phyloP scores from a whole-genome alignment of 2,113 vertebrate genomes.

The Pterophyllum scalare region DNA sequence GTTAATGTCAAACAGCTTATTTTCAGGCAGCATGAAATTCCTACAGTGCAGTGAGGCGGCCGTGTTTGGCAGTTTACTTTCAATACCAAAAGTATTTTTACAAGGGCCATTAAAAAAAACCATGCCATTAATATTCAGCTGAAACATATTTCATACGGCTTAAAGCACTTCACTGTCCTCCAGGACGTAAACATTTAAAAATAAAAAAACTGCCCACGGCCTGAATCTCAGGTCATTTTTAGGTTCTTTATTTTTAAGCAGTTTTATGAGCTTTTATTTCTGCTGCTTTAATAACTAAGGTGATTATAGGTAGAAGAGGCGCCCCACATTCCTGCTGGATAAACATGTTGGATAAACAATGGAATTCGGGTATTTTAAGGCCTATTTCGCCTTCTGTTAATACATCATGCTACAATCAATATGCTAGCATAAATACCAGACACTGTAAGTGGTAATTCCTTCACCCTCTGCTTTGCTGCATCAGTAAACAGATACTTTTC shows the following conservation, averaged over 20 bases:
- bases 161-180: not conserved
- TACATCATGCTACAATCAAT: not conserved
- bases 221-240: constrained; percentile 34
- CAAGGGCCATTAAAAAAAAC: not conserved
- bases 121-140: not conserved
- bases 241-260: constrained; percentile 9
- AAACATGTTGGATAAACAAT: not conserved
- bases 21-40: not conserved
- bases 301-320: not conserved
- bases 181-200: not conserved
- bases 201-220: constrained; percentile 25
- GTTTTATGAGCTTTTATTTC: not conserved
- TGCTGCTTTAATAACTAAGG: not conserved
- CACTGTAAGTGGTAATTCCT: not conserved
- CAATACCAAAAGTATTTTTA: not conserved
- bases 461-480: not conserved
- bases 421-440: not conserved
- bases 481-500: not conserved
- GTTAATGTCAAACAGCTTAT: constrained; percentile 31
- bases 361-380: constrained; percentile 3
- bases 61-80: not conserved
- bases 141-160: not conserved
- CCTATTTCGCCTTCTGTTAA: constrained; percentile 8
- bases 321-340: not conserved
- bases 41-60: not conserved